phyloP scores from a whole-genome alignment of 2,797 vertebrate genomes.

The Ibycter americanus region DNA sequence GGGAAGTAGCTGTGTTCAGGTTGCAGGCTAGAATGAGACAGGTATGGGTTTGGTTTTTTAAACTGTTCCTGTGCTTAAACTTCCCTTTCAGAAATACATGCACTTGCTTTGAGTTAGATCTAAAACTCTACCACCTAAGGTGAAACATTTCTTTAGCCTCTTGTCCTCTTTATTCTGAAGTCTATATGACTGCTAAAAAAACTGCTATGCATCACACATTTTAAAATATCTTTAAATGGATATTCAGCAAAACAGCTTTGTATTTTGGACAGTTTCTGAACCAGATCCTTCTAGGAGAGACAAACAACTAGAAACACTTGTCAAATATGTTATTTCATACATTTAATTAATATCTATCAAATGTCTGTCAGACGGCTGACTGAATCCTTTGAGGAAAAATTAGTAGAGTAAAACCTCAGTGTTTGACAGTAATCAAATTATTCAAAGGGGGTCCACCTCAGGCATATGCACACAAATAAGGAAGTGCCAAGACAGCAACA shows the following conservation, averaged over 20 bases:
- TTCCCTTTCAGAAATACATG: neutral
- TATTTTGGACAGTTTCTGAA: conserved; percentile 32
- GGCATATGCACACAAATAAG: neutral
- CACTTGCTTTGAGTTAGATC: neutral
- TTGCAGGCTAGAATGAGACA: neutral
- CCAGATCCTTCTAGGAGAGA: conserved; percentile 23
- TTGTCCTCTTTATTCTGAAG: neutral
- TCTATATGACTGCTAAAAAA: conserved; percentile 11
- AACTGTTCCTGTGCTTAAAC: neutral
- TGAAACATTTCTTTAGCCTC: neutral
- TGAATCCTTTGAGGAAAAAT: conserved; percentile 20
- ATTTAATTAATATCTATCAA: conserved; percentile 59
- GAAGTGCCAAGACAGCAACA: neutral
- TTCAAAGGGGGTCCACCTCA: neutral
- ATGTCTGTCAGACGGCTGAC: conserved; percentile 44
- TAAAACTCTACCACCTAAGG: neutral
- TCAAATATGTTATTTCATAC: conserved; percentile 55
- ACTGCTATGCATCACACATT: neutral
- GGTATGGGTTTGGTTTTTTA: neutral
- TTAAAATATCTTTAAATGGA: conserved; percentile 27
- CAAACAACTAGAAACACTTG: conserved; percentile 57
- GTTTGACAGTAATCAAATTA: conserved; percentile 27
- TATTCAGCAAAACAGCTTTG: conserved; percentile 22
- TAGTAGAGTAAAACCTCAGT: neutral
- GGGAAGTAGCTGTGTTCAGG: neutral